phyloP scores from a whole-genome alignment of 2,888 invertebrate species.

The Leptinotarsa tumamoca region DNA sequence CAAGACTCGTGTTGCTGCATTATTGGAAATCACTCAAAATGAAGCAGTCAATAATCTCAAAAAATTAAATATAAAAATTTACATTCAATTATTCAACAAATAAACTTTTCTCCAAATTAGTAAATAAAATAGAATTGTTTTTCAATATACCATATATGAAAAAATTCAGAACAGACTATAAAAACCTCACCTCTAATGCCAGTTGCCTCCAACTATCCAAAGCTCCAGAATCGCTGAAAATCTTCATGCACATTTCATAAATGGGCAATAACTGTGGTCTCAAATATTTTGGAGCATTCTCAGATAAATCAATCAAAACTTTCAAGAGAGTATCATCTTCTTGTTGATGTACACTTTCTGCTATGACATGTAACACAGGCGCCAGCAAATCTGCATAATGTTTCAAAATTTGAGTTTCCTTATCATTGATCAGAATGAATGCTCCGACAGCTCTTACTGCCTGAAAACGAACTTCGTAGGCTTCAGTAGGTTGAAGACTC shows the following conservation, averaged over 20 bases:
- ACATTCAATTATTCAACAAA: no score
- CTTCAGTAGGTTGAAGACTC: conserved; percentile 76
- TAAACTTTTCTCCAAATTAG: no score
- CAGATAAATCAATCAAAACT: conserved; percentile 93
- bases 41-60: no score
- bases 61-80: no score
- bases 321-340: conserved; percentile 94
- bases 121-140: background rate
- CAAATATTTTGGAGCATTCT: conserved; percentile 92
- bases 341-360: conserved; percentile 84
- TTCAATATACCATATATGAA: background rate
- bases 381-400: conserved; percentile 89
- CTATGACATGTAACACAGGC: conserved; percentile 80
- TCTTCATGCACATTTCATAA: conserved; percentile 90
- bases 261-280: conserved; percentile 87
- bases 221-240: conserved; percentile 77
- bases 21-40: no score
- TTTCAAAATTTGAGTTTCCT: conserved; percentile 89
- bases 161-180: no score
- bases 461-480: conserved; percentile 78
- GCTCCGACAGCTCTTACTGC: conserved; percentile 87
- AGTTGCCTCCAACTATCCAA: conserved; percentile 90
- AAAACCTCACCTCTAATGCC: conserved; percentile 79
- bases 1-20: no score
- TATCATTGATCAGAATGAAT: conserved; percentile 93